A percentile compares a stretch with the other conserved stretches of the same genome.
Conservation (phyloP, 2,113 vertebrate species). For the Athene noctua region DNA sequence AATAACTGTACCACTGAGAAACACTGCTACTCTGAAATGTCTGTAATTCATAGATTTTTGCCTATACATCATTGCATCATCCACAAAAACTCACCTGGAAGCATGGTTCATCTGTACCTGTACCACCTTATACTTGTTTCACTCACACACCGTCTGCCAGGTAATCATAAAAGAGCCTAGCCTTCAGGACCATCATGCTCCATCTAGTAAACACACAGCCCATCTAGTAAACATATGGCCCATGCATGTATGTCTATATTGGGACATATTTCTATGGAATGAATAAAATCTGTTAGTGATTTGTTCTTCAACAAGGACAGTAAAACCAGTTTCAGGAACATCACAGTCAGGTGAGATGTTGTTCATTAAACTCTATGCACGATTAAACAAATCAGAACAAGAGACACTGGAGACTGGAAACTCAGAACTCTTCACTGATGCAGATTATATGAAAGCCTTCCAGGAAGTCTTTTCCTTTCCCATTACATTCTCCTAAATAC, state of each 20-base stretch:
- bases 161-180: neutral
- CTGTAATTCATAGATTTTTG: neutral
- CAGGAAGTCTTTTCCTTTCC: neutral
- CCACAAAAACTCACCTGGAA: neutral
- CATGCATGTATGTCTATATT: neutral
- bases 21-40: neutral
- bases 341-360: neutral
- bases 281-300: neutral
- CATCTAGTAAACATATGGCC: neutral
- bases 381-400: neutral
- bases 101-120: neutral
- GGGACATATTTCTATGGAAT: neutral
- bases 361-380: neutral
- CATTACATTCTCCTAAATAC: neutral
- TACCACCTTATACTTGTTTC: neutral
- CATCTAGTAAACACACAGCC: neutral
- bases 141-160: neutral
- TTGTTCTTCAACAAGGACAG: neutral
- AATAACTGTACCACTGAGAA: neutral
- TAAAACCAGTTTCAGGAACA: neutral
- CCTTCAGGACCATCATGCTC: neutral
- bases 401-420: neutral
- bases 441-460: neutral
- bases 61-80: neutral
- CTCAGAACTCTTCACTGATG: neutral